Evolutionary conservation across 2,888 invertebrate species (phyloP).

Genomic region (Trisateles emortualis): DNA sequence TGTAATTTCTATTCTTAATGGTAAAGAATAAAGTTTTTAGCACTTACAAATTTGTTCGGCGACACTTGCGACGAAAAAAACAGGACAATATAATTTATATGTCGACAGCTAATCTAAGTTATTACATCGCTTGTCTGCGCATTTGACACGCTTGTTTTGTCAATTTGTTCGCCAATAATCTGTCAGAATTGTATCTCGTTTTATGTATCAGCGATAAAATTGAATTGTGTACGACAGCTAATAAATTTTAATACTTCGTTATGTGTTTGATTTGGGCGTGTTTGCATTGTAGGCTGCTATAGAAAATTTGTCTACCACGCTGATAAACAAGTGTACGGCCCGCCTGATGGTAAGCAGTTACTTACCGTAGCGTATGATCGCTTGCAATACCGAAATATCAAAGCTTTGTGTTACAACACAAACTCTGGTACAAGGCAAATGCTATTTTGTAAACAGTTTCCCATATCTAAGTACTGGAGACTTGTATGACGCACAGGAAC

Average conservation of each 20-base stretch:
- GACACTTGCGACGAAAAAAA: constrained; percentile 20
- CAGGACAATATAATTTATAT: constrained; percentile 33
- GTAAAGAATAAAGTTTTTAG: neutral
- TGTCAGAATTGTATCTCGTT: constrained; percentile 35
- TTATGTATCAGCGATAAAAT: constrained; percentile 37
- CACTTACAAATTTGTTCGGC: constrained; percentile 1
- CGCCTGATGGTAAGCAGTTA: no score
- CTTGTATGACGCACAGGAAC: no score
- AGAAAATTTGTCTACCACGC: neutral
- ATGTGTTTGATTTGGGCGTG: constrained; percentile 4
- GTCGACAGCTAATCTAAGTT: constrained; percentile 45
- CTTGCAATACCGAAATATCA: no score
- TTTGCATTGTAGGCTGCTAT: neutral
- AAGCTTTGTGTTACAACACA: no score
- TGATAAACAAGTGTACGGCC: no score
- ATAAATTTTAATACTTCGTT: constrained; percentile 25
- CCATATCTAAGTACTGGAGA: no score
- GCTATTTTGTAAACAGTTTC: no score
- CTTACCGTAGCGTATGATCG: no score
- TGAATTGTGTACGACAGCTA: constrained; percentile 35
- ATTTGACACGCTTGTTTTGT: constrained; percentile 47
- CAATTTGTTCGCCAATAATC: constrained; percentile 49
- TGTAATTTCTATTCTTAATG: neutral
- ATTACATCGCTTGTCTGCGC: constrained; percentile 40
- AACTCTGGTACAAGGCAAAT: no score